Evolutionary conservation across 2,113 vertebrate genomes (phyloP).

Genomic region (Rhea americana): DNA sequence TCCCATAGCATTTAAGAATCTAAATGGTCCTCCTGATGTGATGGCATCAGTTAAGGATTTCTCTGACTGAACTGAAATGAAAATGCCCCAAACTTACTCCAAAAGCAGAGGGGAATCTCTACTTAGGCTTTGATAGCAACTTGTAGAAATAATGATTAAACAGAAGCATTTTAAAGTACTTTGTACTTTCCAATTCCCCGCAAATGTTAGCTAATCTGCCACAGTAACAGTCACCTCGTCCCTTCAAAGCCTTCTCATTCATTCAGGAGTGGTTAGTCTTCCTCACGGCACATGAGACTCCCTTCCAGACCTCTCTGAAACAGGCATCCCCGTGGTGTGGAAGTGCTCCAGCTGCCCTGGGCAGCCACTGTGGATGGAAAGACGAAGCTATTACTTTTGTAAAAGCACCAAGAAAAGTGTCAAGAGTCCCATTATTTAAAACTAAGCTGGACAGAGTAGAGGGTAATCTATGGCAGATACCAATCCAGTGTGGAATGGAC

Average conservation of each 20-base stretch:
- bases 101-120: background rate
- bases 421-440: slow-evolving; percentile 29
- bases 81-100: background rate
- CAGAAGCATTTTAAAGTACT: background rate
- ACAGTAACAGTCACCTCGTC: background rate
- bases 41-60: background rate
- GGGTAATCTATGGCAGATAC: background rate
- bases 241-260: background rate
- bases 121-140: background rate
- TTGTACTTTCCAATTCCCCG: background rate
- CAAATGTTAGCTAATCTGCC: background rate
- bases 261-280: background rate
- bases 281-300: background rate
- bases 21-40: background rate
- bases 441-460: background rate
- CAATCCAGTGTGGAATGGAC: background rate
- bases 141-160: background rate
- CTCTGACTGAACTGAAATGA: background rate
- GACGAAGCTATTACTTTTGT: slow-evolving; percentile 10
- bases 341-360: background rate
- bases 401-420: slow-evolving; percentile 35
- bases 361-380: background rate
- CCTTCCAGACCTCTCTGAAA: background rate
- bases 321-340: background rate
- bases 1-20: background rate